Conservation (phyloP, 2,113 vertebrate genomes). For the Rhea americana region DNA sequence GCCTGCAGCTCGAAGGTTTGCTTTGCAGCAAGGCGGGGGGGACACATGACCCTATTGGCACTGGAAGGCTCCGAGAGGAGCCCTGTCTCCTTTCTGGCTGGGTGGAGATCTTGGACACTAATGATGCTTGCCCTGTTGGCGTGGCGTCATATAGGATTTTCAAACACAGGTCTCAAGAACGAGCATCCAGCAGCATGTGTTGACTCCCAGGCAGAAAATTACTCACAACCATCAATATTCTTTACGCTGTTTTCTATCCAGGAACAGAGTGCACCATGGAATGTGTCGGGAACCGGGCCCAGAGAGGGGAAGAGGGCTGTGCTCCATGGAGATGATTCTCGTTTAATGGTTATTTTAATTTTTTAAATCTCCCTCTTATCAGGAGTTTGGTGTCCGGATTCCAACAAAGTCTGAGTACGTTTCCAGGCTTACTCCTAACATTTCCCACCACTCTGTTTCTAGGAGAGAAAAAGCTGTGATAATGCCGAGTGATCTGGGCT, state of each 20-base stretch:
- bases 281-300: not conserved
- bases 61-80: not conserved
- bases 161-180: not conserved
- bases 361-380: not conserved
- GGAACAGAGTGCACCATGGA: not conserved
- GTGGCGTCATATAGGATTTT: not conserved
- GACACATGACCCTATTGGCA: not conserved
- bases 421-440: rapidly evolving
- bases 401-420: not conserved
- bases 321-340: not conserved
- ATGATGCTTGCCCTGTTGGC: rapidly evolving
- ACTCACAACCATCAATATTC: not conserved
- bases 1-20: not conserved
- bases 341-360: not conserved
- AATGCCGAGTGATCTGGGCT: not conserved
- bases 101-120: not conserved
- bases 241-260: not conserved
- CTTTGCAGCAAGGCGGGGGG: not conserved
- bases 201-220: not conserved
- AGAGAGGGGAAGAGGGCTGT: not conserved
- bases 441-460: not conserved
- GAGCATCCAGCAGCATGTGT: not conserved
- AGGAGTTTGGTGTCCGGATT: not conserved
- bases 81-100: not conserved
- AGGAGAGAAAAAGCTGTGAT: rapidly evolving